Evolutionary conservation across 2,797 vertebrate genomes (phyloP), one percentile per base, ranked within the genome.

Genomic region (Parauchenoglanis ngamensis): DNA sequence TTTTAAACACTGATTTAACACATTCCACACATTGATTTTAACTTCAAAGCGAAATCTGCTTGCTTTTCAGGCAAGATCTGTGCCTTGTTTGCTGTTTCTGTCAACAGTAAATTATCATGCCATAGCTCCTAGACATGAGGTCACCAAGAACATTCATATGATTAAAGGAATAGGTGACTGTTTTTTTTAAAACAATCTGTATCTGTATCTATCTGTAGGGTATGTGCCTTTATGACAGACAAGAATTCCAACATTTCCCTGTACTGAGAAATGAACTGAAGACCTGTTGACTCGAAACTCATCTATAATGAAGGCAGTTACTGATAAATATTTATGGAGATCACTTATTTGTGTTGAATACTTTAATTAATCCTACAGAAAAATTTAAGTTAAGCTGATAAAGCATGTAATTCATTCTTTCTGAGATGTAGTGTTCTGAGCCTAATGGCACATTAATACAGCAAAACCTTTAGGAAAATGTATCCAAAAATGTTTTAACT

Each of bases 1-100:
- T 68, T 67, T 68, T 77, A 54, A 79, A 79, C 31, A 61, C 73
- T 35, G 82, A 77, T 56, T 35, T 59, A 31, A 72, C 44, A 21
- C 46, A 19, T 21, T 68, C 23, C 44, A 68, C 46, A 35, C 54
- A 4, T 35, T 23, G 54, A 5, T 79, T 35, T 57, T 23, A 25
- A 25, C 35, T 61, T 23, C 54, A 40, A 5, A 12, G 4, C 19
- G 21, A 79, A 59, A 79, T 13, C 35, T 59, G 11, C 5, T 15
- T 80, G 28, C 54, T 40, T 79, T 57, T 40, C 4, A 57, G 40
- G 10, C 28, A 76, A 52, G 46, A 3, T 31, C n/a, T 78, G n/a
- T 31, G n/a, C 28, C 35, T 4, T 31, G 7, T 11, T 56, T 0
- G 23, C 11, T 40, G 1, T 52, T 54, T 31, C 17, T 15, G 6